These are phyloP conservation scores for Rhombomys opimus DNA, from an alignment of 2,113 vertebrate species.

Conservation along the genomic window DNA sequence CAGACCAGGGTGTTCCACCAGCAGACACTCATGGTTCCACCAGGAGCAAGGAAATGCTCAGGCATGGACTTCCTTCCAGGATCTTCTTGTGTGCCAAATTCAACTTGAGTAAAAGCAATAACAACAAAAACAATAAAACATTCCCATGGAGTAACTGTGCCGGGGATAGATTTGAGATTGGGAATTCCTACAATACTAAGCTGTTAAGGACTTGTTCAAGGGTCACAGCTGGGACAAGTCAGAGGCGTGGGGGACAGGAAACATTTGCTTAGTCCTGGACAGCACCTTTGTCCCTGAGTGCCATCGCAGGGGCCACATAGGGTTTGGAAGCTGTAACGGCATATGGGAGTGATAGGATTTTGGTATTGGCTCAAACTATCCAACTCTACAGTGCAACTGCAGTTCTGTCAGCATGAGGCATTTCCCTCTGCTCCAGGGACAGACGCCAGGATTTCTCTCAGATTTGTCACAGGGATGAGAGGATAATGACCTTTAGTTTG, in stretches of 20 bases:
- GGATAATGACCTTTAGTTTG: neutral
- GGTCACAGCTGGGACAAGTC: neutral
- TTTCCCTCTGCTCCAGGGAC: neutral
- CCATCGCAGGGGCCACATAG: neutral
- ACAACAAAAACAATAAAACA: neutral
- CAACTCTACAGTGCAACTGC: neutral
- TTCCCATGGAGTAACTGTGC: neutral
- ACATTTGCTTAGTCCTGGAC: neutral
- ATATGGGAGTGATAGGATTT: neutral
- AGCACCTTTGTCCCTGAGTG: neutral
- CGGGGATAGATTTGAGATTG: neutral
- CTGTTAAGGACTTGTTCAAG: neutral
- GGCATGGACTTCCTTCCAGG: neutral
- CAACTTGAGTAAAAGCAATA: neutral
- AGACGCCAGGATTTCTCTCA: neutral
- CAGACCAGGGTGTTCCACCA: accelerated
- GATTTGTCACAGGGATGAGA: neutral
- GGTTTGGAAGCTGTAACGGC: neutral
- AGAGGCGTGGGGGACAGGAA: neutral
- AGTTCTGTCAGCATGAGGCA: neutral
- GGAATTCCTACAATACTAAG: neutral
- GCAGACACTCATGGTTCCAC: too few species aligned
- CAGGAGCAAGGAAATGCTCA: neutral
- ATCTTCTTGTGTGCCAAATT: neutral
- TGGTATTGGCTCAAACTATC: neutral